phyloP scores from a whole-genome alignment of 2,888 invertebrate species.

The Prosapia bicincta region DNA sequence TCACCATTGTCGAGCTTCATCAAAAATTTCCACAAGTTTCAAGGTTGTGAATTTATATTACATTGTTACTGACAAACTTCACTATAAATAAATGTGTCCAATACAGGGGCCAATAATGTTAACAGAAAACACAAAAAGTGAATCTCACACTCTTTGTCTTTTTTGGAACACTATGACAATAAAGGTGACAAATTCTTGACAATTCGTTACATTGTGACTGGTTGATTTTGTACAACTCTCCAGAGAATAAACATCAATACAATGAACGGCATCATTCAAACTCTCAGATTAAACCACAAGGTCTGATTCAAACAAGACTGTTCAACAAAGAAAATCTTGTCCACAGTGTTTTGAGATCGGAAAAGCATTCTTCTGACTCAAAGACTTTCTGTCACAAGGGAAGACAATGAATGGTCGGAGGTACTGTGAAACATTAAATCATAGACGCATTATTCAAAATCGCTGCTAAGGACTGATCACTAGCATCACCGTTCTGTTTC shows the following conservation, averaged over 20 bases:
- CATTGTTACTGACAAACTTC: constrained; percentile 5
- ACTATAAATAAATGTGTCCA: constrained; percentile 18
- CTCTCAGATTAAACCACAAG: no score
- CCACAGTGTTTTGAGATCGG: constrained; percentile 36
- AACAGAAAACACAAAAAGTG: constrained; percentile 12
- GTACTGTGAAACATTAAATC: constrained; percentile 30
- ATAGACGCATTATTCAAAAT: constrained; percentile 28
- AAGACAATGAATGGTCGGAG: constrained; percentile 27
- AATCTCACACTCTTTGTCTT: no score
- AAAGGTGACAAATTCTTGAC: constrained; percentile 13
- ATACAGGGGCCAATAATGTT: constrained; percentile 20
- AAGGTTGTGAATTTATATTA: not conserved
- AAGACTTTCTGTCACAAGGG: constrained; percentile 11
- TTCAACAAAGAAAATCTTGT: constrained; percentile 35
- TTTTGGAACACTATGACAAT: not conserved
- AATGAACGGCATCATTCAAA: no score
- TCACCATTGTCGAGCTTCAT: not conserved
- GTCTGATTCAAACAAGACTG: constrained; percentile 24
- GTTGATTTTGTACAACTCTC: constrained; percentile 35
- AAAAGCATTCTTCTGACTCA: constrained; percentile 31
- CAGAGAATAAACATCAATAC: constrained; percentile 26
- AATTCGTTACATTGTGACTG: no score
- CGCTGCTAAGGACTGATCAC: constrained; percentile 31
- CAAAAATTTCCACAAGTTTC: constrained; percentile 13
- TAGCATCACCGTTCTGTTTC: constrained; percentile 26